These are phyloP conservation scores for Ellobium chinense DNA, from an alignment of 2,888 invertebrate species.

Conservation along the genomic window DNA sequence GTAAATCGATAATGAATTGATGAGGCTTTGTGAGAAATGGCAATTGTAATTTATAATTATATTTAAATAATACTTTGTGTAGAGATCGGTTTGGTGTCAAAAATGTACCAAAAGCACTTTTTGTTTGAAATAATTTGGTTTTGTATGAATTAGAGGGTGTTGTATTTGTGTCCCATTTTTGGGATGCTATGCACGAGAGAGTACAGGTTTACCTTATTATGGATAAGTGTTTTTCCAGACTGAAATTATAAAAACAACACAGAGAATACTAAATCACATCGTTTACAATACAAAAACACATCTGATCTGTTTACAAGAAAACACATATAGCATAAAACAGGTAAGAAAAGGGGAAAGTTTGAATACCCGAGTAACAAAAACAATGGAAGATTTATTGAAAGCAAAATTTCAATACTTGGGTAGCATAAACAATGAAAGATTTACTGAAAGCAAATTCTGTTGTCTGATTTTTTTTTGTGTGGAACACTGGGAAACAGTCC, in stretches of 20 bases:
- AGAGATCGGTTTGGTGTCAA: background rate
- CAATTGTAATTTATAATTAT: no score
- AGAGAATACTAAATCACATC: background rate
- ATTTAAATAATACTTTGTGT: background rate
- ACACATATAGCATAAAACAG: background rate
- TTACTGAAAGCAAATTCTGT: background rate
- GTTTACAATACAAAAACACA: background rate
- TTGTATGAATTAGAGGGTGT: background rate
- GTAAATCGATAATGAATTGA: no score
- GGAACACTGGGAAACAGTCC: background rate
- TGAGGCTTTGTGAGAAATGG: no score
- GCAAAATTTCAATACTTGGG: background rate
- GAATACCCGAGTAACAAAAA: no score
- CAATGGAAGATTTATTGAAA: no score
- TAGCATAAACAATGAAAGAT: background rate
- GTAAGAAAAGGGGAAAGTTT: background rate
- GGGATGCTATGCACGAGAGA: background rate
- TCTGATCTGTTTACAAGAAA: background rate
- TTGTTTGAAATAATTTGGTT: background rate
- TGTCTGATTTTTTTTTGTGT: background rate
- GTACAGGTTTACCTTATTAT: background rate
- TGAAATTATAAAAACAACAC: background rate
- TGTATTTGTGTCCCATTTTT: background rate
- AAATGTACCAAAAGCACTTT: background rate
- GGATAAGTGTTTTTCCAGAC: background rate